phyloP scores from a whole-genome alignment of 2,888 invertebrate species.

The Hesperia comma region DNA sequence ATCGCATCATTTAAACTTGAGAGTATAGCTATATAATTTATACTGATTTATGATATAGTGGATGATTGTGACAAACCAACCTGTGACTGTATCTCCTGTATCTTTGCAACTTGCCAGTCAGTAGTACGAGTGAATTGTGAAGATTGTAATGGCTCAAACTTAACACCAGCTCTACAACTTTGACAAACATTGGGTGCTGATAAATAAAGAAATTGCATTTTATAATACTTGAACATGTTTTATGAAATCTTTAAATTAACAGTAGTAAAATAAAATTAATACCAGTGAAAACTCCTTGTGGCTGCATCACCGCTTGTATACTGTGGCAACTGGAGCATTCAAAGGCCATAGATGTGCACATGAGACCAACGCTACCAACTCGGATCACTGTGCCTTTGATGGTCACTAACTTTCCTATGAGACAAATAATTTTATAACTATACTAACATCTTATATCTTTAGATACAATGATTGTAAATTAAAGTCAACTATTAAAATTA shows the following conservation, averaged over 20 bases:
- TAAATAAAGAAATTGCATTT: conserved; percentile 38
- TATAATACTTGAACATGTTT: background rate
- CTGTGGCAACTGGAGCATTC: conserved; percentile 87
- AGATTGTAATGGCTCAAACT: conserved; percentile 85
- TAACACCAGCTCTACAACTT: conserved; percentile 83
- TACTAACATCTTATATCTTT: background rate
- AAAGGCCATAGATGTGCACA: conserved; percentile 91
- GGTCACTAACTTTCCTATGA: conserved; percentile 88
- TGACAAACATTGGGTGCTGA: conserved; percentile 84
- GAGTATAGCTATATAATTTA: no score
- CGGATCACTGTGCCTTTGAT: conserved; percentile 94
- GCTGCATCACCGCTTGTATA: conserved; percentile 87
- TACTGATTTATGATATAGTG: conserved; percentile 4
- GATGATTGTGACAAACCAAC: conserved; percentile 56
- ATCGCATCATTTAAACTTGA: no score
- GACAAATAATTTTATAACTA: background rate
- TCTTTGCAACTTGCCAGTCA: conserved; percentile 91
- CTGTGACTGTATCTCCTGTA: conserved; percentile 92
- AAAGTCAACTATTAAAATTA: conserved; percentile 41
- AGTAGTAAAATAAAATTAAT: conserved; percentile 24
- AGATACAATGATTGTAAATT: background rate
- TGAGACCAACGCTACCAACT: conserved; percentile 89
- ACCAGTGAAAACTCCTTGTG: conserved; percentile 80
- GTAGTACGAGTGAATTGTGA: conserved; percentile 89
- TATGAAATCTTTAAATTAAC: background rate